Percentiles rank a stretch among this genome's conserved stretches.
phyloP scores from a whole-genome alignment of 2,113 vertebrate species.

The Gulo gulo region DNA sequence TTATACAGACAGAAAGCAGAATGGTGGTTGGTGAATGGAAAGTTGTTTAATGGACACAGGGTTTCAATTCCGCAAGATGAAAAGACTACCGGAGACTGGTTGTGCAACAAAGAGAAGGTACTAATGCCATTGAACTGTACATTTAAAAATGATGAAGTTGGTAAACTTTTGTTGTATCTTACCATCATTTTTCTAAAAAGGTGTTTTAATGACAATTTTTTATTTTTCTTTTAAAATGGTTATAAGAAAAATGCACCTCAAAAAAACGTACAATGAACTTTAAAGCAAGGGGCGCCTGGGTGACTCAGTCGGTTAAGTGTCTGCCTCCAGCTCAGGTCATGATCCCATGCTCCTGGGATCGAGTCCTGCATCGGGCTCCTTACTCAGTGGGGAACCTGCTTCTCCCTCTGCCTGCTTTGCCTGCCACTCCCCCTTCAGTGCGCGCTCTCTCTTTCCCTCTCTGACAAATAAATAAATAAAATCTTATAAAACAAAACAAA shows the following conservation, averaged over 20 bases:
- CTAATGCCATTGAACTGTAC: not conserved
- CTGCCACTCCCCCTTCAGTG: too few relatives aligned
- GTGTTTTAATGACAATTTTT: conserved; percentile 3
- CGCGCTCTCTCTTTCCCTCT: too few relatives aligned
- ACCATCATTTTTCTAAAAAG: not conserved
- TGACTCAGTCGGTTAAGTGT: too few relatives aligned
- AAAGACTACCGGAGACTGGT: not conserved
- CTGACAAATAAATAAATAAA: too few relatives aligned
- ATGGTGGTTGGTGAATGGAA: not conserved
- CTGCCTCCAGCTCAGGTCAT: too few relatives aligned
- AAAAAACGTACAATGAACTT: not conserved
- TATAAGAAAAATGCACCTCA: not conserved
- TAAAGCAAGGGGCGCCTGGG: too few relatives aligned
- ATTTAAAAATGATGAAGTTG: not conserved
- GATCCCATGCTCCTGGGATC: too few relatives aligned
- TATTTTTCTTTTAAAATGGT: not conserved
- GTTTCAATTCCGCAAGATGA: not conserved
- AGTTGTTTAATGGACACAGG: not conserved
- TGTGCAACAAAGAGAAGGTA: not conserved
- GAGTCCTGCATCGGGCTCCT: too few relatives aligned
- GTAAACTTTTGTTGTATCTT: not conserved
- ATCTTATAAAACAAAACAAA: too few relatives aligned
- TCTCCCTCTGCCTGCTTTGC: too few relatives aligned
- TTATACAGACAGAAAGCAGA: not conserved
- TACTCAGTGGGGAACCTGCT: too few relatives aligned